Evolutionary conservation across 2,113 vertebrate species (phyloP).

Genomic region (Coryphaenoides rupestris): DNA sequence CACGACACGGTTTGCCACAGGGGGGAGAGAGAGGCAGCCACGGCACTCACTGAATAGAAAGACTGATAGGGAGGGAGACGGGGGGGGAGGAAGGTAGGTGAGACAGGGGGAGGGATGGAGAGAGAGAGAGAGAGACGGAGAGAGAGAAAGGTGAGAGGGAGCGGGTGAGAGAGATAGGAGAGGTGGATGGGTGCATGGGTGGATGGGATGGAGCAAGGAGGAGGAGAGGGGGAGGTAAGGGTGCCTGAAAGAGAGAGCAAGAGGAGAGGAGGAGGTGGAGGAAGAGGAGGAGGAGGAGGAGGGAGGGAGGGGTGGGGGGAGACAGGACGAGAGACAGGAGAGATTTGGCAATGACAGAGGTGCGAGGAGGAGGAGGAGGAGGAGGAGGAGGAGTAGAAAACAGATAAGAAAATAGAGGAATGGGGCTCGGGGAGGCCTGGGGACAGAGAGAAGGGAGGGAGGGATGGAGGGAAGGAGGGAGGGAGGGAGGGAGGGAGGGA

Average conservation of each 20-base stretch:
- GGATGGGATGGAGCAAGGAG: too few relatives aligned
- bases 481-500: not conserved
- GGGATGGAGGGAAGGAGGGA: constrained; percentile 1
- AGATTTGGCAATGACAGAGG: constrained; percentile 70
- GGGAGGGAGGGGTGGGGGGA: not conserved
- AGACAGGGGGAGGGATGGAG: constrained; percentile 45
- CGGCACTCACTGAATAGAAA: constrained; percentile 65
- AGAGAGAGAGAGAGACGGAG: constrained; percentile 41
- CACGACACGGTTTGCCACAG: constrained; percentile 76
- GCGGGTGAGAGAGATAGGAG: not conserved
- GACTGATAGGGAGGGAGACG: constrained; percentile 65
- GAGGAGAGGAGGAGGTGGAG: constrained; percentile 31
- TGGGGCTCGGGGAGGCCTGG: constrained; percentile 59
- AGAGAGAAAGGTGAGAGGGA: constrained; percentile 36
- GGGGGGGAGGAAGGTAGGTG: constrained; percentile 36
- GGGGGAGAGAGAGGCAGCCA: constrained; percentile 69
- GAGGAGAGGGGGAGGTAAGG: not conserved
- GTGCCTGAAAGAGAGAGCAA: not conserved
- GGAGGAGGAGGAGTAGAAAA: constrained; percentile 56
- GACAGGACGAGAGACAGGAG: constrained; percentile 52
- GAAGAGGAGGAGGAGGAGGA: constrained; percentile 2
- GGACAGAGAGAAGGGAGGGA: constrained; percentile 38
- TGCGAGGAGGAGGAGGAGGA: constrained; percentile 30
- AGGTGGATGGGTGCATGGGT: constrained; percentile 46
- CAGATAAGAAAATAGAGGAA: constrained; percentile 74